Conservation (phyloP, 2,113 vertebrate species). For the Leptodactylus fuscus region DNA sequence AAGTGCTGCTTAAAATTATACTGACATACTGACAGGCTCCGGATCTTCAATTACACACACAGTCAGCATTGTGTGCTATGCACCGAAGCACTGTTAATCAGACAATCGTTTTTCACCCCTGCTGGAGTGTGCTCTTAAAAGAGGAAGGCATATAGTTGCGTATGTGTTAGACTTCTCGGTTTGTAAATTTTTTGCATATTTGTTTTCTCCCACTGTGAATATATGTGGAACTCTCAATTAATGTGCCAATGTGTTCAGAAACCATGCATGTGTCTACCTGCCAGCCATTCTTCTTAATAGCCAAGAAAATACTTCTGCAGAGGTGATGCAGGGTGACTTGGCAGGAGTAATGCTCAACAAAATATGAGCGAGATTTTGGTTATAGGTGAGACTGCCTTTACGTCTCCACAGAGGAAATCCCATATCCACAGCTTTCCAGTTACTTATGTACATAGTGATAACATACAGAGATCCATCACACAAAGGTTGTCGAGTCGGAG, state of each 20-base stretch:
- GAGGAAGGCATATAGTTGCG: no score
- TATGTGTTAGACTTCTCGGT: no score
- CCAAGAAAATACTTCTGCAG: conserved; percentile 19
- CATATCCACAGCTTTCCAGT: background rate
- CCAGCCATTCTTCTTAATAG: conserved; percentile 17
- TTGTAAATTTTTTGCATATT: background rate
- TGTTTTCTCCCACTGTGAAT: background rate
- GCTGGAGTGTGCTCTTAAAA: no score
- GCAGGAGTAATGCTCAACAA: background rate
- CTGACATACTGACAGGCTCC: no score
- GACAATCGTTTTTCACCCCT: no score
- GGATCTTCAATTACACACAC: no score
- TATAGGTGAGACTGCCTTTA: conserved; percentile 36
- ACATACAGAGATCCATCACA: background rate
- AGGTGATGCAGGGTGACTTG: conserved; percentile 47
- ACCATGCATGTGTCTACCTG: conserved; percentile 33
- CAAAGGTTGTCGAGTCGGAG: no score
- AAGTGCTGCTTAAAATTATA: no score
- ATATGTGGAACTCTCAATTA: no score
- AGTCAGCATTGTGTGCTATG: no score
- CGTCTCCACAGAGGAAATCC: background rate
- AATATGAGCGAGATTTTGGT: conserved; percentile 8
- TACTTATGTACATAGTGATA: background rate
- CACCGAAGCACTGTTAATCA: no score
- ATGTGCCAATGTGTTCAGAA: conserved; percentile 35